Conservation (phyloP, 2,888 invertebrate species). For the Troides aeacus region DNA sequence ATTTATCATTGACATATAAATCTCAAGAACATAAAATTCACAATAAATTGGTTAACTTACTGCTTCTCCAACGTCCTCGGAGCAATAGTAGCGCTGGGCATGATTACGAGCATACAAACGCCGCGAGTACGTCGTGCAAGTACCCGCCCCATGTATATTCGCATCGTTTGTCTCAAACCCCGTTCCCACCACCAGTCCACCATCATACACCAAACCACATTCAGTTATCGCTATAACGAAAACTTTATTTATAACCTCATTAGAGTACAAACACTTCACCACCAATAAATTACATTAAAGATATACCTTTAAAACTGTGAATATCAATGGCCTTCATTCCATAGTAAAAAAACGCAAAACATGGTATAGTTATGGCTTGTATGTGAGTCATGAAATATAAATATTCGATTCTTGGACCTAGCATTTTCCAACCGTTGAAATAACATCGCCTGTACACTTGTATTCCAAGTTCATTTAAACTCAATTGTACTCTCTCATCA, state of each 20-base stretch:
- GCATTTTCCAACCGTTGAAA: constrained; percentile 74
- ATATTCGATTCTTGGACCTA: constrained; percentile 46
- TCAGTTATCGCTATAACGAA: constrained; percentile 74
- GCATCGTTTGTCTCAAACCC: constrained; percentile 83
- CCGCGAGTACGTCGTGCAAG: constrained; percentile 82
- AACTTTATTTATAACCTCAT: background rate
- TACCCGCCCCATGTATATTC: constrained; percentile 83
- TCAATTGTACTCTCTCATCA: constrained; percentile 70
- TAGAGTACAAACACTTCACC: background rate
- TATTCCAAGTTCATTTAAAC: constrained; percentile 63
- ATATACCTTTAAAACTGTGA: constrained; percentile 69
- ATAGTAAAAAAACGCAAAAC: constrained; percentile 81
- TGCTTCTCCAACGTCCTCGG: constrained; percentile 82
- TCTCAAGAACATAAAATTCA: too few species aligned
- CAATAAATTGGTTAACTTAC: constrained; percentile 47
- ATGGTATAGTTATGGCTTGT: constrained; percentile 64
- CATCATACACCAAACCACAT: constrained; percentile 81
- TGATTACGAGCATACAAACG: constrained; percentile 75
- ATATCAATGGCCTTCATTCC: constrained; percentile 74
- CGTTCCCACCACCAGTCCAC: constrained; percentile 81
- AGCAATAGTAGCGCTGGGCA: constrained; percentile 79
- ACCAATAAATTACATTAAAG: background rate
- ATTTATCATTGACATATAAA: background rate
- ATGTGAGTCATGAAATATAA: constrained; percentile 75
- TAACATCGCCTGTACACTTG: constrained; percentile 68